Conservation (phyloP, 2,888 invertebrate genomes). For the Diarsia rubi region DNA sequence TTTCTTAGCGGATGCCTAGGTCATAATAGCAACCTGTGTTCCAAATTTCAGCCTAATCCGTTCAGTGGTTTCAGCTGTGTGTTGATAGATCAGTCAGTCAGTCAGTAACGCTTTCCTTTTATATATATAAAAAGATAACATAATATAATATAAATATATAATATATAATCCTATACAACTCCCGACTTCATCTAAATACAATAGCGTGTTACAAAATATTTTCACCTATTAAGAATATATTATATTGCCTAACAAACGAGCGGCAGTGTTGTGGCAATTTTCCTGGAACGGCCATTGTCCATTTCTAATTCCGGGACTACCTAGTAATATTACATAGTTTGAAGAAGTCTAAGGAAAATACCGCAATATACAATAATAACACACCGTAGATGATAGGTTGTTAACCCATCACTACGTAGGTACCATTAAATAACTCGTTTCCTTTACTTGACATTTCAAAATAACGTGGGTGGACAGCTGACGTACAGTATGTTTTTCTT, state of each 20-base stretch:
- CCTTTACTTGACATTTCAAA: conserved; percentile 57
- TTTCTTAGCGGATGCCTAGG: too few species aligned
- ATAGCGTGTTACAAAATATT: background rate
- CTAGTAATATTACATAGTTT: conserved; percentile 1
- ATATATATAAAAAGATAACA: too few species aligned
- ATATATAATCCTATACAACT: too few species aligned
- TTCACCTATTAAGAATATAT: background rate
- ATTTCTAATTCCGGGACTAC: background rate
- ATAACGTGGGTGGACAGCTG: conserved; percentile 54
- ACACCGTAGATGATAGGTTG: conserved; percentile 32
- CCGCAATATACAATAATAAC: conserved; percentile 32
- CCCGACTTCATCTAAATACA: background rate
- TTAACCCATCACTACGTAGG: conserved; percentile 42
- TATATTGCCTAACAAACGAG: background rate
- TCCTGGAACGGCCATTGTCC: background rate
- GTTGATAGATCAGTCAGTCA: too few species aligned
- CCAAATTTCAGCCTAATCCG: too few species aligned
- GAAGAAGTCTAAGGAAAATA: conserved; percentile 28
- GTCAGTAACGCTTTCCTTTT: too few species aligned
- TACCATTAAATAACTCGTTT: conserved; percentile 51
- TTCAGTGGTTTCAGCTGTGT: too few species aligned
- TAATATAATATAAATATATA: too few species aligned
- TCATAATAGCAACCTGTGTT: too few species aligned
- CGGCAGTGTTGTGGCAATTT: background rate
- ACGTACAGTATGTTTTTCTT: conserved; percentile 54